Evolutionary conservation across 2,888 invertebrate genomes (phyloP), one percentile per base, ranked within the genome.

Genomic region (Euproctis similis): DNA sequence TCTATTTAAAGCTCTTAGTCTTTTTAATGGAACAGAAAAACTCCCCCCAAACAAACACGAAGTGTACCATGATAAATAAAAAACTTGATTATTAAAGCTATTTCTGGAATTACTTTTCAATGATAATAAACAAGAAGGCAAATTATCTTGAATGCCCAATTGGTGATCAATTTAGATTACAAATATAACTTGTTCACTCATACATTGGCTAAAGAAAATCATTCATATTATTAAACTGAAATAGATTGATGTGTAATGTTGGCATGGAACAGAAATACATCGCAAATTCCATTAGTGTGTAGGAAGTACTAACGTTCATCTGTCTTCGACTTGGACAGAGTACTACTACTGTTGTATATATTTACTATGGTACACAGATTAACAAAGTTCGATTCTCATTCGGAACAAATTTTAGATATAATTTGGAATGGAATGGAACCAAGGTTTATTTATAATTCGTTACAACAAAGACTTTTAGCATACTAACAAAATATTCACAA

Each of bases 261-360:
- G 46, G 46, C 42, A 44, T 21, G 16, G 13, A 23, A 22, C 36
- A 41, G 40, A 39, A 46, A 45, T 41, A 26, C 5, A 53, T 30
- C 33, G 37, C 22, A 34, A 34, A 47, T 42, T 41, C 36, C 24
- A 25, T 29, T 17, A 27, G 31, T 33, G 35, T 38, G 39, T 39
- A 37, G 42, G 47, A 51, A 47, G 39, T 29, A 7, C 5, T 3
- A 13, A 9, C 28, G 12, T 22, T 31, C 29, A 27, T 35, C 22
- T 30, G 31, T 35, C 31, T 34, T 12, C 10, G 20, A 28, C 18
- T 10, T 11, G 37, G 36, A 34, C 30, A 28, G 31, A 11, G 31
- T 30, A 28, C 17, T 32, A 36, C 34, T 37, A 44, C n/a, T n/a
- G n/a, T n/a, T n/a, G n/a, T n/a, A n/a, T n/a, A n/a, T n/a, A n/a